Evolutionary conservation across 1,140 invertebrate genomes (phyloP), one percentile per base, ranked within the genome.

Genomic region (Leptinotarsa defecta): DNA sequence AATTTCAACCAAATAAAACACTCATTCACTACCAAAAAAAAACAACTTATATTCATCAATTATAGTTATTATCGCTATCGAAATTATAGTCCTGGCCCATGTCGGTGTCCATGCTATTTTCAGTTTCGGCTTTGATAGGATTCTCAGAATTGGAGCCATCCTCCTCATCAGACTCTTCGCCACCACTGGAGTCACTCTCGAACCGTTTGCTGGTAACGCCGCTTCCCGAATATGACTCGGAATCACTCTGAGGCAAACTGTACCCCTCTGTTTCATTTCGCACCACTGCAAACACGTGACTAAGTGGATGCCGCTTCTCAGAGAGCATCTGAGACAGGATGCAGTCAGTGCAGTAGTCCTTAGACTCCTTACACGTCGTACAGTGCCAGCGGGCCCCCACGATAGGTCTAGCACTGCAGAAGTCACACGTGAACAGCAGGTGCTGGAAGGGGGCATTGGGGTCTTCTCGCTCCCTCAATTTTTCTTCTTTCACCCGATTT

Each of bases 301-400:
- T 65, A 62, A 84, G 68, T 11, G 84, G 80, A 80, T 86, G 86
- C 13, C 74, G 74, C 52, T 79, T 82, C n/a, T 77, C 77, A 0
- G 85, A 83, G 71, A 86, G 82, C 68, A 86, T 74, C 76, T 86
- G 86, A 0, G 83, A 76, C 4, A 86, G 27, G 13, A 86, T 81
- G 75, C 86, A 86, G 76, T 86, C 85, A 11, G 83, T 86, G 68
- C 86, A 86, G 78, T 81, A 86, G 76, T 86, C 83, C 11, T 85
- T 77, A 3, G 84, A 85, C 27, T 85, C 79, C 34, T 74, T 76
- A 73, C 88, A 89, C 64, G 84, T 85, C 19, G 83, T 85, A 80
- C 94, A 95, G 79, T 93, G 91, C 92, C 92, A 94, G 71, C 92
- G 86, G 4, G 88, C 89, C 15, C 91, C 91, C 48, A 88, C 85